phyloP scores from a whole-genome alignment of 2,797 vertebrate genomes.

The Ctenopoma kingsleyae region DNA sequence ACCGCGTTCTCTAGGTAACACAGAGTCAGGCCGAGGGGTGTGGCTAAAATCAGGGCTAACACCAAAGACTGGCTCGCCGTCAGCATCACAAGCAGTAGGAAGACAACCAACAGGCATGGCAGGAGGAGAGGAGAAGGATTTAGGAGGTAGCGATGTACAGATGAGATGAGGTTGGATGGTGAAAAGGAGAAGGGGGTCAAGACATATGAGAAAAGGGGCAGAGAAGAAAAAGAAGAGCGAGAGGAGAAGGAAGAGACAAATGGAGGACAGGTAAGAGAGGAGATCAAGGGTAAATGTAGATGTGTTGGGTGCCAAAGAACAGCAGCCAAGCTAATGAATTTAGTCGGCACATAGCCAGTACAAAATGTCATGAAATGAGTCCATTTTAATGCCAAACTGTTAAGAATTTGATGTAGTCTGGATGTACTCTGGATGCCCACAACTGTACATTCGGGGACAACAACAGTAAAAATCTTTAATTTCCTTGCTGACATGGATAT shows the following conservation, averaged over 20 bases:
- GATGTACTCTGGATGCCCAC: background rate
- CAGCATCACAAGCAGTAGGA: constrained; percentile 88
- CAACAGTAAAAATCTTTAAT: constrained; percentile 16
- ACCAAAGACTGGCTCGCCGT: constrained; percentile 92
- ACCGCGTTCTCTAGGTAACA: constrained; percentile 92
- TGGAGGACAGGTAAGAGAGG: constrained; percentile 23
- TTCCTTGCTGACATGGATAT: constrained; percentile 27
- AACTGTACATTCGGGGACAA: background rate
- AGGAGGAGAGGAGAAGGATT: constrained; percentile 91
- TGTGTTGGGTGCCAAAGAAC: constrained; percentile 23
- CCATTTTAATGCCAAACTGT: constrained; percentile 18
- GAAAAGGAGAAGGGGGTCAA: constrained; percentile 76
- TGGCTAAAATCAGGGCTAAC: constrained; percentile 90
- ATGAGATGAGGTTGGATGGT: constrained; percentile 75
- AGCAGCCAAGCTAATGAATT: constrained; percentile 18
- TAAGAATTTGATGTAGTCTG: constrained; percentile 25
- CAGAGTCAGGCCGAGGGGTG: constrained; percentile 93
- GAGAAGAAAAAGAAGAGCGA: constrained; percentile 29
- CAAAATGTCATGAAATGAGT: constrained; percentile 32
- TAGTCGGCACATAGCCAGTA: constrained; percentile 27
- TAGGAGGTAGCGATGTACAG: constrained; percentile 85
- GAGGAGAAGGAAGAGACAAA: constrained; percentile 29
- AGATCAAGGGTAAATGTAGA: constrained; percentile 22
- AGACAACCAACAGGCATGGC: constrained; percentile 90
- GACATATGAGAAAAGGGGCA: constrained; percentile 40